A percentile compares a stretch with the other conserved stretches of the same genome.
These are phyloP conservation scores for Motacilla tschutschensis DNA, from an alignment of 2,113 vertebrate species.

Conservation along the genomic window DNA sequence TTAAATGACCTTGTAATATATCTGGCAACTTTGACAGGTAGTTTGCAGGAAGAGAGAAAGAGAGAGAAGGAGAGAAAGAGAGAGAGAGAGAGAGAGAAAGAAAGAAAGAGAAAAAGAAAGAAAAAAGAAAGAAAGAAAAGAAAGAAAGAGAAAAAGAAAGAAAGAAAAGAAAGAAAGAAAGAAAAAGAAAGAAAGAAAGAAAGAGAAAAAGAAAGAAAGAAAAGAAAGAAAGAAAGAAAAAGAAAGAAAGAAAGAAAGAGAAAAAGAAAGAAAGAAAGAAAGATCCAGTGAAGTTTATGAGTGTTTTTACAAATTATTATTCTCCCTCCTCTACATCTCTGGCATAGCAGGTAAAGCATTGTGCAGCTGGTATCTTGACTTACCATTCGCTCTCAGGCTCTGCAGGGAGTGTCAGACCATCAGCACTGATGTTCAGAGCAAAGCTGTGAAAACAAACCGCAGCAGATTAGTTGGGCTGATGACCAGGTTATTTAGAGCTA, in stretches of 20 bases:
- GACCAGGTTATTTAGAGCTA: conserved; percentile 58
- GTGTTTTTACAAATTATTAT: conserved; percentile 63
- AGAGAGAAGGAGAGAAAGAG: background rate
- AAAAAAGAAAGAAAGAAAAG: background rate
- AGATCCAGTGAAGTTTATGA: conserved; percentile 33
- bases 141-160: background rate
- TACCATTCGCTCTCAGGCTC: conserved; percentile 64
- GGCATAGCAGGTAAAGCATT: conserved; percentile 63
- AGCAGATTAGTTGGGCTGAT: conserved; percentile 72
- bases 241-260: background rate
- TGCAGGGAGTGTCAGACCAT: conserved; percentile 71
- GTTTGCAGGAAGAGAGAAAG: background rate
- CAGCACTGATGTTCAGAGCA: conserved; percentile 57
- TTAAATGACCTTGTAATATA: conserved; percentile 14
- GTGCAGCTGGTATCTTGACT: conserved; percentile 66
- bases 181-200: background rate
- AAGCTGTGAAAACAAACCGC: conserved; percentile 84
- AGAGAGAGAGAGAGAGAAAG: rapidly evolving
- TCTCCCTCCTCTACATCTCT: conserved; percentile 58
- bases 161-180: background rate
- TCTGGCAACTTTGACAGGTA: conserved; percentile 26
- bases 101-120: no score
- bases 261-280: background rate
- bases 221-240: background rate
- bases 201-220: no score